Base-by-base conservation (phyloP, 2,888 invertebrate genomes). In the Tetropium fuscum region DNA sequence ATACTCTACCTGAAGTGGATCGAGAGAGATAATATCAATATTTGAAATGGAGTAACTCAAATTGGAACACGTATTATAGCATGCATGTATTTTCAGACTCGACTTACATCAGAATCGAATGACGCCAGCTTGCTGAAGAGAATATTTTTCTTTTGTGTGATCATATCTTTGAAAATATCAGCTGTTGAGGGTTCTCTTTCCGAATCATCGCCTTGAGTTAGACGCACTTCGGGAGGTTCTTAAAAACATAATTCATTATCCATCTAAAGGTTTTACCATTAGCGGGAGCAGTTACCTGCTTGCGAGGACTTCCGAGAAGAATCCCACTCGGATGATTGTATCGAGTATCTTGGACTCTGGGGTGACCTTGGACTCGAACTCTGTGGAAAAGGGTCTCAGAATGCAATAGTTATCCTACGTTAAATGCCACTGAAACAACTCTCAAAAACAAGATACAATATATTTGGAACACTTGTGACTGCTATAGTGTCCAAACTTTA, bases 91-190 rank as follows among this genome's bases (percentile, higher is more conserved):
- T 1, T 22, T 19, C 16, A n/a, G n/a, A 16, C 6, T 41, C 1
- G 25, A 87, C 90, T 89, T 86, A 95, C 94, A 83, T 97, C 96
- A 0, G 95, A 94, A 76, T 92, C 97, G 80, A 91, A 94, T 4
- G 92, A 96, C 54, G 94, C 93, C 55, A 96, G 84, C 83, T 93
- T 95, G 80, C 92, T 93, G 66, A 95, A 86, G 19, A 95, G 84
- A 74, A 93, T 87, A 77, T 95, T 92, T 69, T 95, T 88, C 81
- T 97, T 97, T 79, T 95, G 95, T 69, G 93, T 94, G 71, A 97
- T 86, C 87, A 97, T 91, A 76, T 97, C 97, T 76, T 95, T 90
- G 80, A 97, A 93, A 88, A 96, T 95, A 76, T 97, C 97, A 0
- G 95, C 89, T 1, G 95, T 92, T 45, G 92, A 91, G 73, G 91